A percentile compares a stretch with the other conserved stretches of the same genome.
Conservation (phyloP, 2,113 vertebrate genomes). For the Isurus oxyrinchus region DNA sequence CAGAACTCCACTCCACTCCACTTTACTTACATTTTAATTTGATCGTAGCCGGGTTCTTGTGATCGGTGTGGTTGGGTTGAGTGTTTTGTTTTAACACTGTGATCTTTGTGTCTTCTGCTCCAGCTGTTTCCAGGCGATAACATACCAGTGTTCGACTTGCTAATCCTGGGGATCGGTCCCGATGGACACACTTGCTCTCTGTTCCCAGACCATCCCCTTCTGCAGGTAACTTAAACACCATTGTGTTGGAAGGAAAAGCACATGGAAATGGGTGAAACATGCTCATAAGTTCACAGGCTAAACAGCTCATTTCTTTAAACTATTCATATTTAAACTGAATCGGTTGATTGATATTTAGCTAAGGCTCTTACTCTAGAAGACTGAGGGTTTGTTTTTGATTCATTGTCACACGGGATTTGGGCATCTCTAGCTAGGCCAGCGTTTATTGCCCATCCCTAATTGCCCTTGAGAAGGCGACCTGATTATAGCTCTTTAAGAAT, state of each 20-base stretch:
- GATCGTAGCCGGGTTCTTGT: neutral
- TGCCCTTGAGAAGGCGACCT: too few species aligned
- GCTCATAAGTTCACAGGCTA: neutral
- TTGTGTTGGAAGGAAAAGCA: neutral
- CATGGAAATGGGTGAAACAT: neutral
- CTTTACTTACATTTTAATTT: neutral
- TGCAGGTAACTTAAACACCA: constrained; percentile 63
- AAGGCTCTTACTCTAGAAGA: neutral
- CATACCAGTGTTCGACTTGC: constrained; percentile 74
- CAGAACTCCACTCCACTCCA: neutral
- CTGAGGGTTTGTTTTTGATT: too few species aligned
- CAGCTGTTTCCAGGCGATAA: constrained; percentile 69
- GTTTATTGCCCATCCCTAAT: too few species aligned
- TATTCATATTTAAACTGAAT: neutral
- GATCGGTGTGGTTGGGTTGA: neutral
- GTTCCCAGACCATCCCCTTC: constrained; percentile 76
- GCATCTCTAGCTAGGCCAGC: too few species aligned
- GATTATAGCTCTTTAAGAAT: neutral
- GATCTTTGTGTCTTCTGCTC: neutral
- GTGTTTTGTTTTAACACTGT: neutral
- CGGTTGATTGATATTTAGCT: neutral
- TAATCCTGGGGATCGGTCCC: constrained; percentile 81
- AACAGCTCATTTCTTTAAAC: neutral
- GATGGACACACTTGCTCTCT: constrained; percentile 91
- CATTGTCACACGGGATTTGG: too few species aligned